A percentile compares a stretch with the other conserved stretches of the same genome.
Conservation (phyloP, 2,113 vertebrate genomes). For the Excalfactoria chinensis region DNA sequence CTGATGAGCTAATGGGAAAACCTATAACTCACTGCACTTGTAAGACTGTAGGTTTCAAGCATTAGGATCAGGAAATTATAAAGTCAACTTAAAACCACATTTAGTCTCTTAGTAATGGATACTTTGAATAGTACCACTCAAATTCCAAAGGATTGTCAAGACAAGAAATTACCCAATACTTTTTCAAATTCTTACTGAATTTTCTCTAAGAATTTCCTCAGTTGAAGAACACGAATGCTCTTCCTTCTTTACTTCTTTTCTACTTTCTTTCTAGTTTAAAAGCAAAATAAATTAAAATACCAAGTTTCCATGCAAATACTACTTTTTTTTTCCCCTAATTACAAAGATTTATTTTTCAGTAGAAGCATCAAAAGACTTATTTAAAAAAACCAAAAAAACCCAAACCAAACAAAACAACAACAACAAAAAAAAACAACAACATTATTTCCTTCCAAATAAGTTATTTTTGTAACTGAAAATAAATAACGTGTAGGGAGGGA, state of each 20-base stretch:
- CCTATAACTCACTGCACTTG: not conserved
- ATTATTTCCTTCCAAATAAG: not conserved
- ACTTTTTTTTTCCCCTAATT: not conserved
- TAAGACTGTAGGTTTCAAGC: not conserved
- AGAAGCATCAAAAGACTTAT: not conserved
- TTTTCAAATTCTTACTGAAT: not conserved
- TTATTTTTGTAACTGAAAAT: not conserved
- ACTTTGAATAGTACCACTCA: not conserved
- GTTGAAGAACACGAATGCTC: not conserved
- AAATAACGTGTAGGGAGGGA: not conserved
- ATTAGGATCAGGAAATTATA: not conserved
- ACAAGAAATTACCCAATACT: not conserved
- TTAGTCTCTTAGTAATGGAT: not conserved
- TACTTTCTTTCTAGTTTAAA: not conserved
- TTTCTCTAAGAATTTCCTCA: not conserved
- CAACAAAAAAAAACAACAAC: too few relatives aligned
- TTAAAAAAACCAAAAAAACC: too few relatives aligned
- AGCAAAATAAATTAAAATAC: not conserved
- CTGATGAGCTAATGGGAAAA: not conserved
- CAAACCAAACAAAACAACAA: too few relatives aligned
- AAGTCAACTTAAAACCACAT: not conserved
- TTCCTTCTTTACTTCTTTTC: not conserved
- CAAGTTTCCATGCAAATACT: not conserved
- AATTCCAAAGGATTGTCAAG: not conserved
- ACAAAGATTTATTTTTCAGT: not conserved